Evolutionary conservation across 2,888 invertebrate genomes (phyloP).

Genomic region (Actias luna): DNA sequence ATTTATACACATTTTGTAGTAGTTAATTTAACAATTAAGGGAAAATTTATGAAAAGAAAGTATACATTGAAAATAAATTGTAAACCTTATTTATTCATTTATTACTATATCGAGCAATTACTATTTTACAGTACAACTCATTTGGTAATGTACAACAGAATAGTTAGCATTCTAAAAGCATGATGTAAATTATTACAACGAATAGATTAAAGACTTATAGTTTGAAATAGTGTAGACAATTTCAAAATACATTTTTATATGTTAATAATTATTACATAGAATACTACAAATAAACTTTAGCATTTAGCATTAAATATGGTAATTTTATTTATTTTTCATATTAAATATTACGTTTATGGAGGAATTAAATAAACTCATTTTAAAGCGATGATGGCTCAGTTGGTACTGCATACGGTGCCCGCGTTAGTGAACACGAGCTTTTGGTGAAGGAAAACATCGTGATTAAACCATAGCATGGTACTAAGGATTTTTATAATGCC

Average conservation of each 20-base stretch:
- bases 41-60: background rate
- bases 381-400: too few relatives aligned
- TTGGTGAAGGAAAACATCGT: too few relatives aligned
- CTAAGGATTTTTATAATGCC: too few relatives aligned
- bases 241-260: background rate
- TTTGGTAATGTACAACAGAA: background rate
- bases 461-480: too few relatives aligned
- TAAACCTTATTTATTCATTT: background rate
- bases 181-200: background rate
- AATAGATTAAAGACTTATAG: background rate
- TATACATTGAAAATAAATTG: background rate
- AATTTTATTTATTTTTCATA: too few relatives aligned
- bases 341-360: too few relatives aligned
- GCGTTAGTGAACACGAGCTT: too few relatives aligned
- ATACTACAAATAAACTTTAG: background rate
- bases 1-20: background rate
- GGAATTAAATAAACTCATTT: too few relatives aligned
- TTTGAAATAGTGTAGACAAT: background rate
- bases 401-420: too few relatives aligned
- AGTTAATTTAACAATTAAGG: background rate
- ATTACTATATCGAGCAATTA: background rate
- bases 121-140: background rate
- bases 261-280: background rate
- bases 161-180: background rate
- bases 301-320: too few relatives aligned